Evolutionary conservation across 2,797 vertebrate genomes (phyloP), one percentile per base, ranked within the genome.

Genomic region (Brachyrhaphis roseni): DNA sequence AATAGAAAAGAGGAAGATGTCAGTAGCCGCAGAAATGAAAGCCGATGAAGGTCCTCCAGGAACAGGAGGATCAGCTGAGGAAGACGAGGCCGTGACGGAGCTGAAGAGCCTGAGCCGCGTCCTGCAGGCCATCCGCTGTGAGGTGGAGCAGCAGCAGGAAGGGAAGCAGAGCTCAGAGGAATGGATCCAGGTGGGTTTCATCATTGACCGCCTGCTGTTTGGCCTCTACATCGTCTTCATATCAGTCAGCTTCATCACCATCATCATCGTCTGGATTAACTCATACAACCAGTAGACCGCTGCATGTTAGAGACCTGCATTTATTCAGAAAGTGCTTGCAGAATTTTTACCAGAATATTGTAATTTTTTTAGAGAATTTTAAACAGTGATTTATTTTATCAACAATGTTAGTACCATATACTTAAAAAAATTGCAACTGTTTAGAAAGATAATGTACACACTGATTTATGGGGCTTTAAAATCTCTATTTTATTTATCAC

Each of bases 121-220:
- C 78, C 81, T 96, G 23, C 84, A 82, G 78, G 85, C 88, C 72
- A 88, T 96, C 72, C 95, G 89, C 39, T 66, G 77, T 5, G 88
- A 93, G 45, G 84, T 94, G 83, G 93, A 95, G 75, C 66, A 94
- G 76, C 78, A 94, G 70, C 74, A 87, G 34, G 80, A 66, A 1
- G 74, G 73, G 15, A 90, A 41, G 41, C 53, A 78, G 18, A 87
- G 64, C 75, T 82, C 90, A 0, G 84, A 95, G 78, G 94, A 96
- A 1, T 96, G 95, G 95, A 85, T 91, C 46, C 92, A 94, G 88
- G 92, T 96, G 82, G 95, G 91, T 82, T 92, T 92, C 81, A 86
- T 95, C 90, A 89, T 96, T 66, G 94, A 96, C 88, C 94, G 95
- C 74, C 86, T 94, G 88, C 94, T 96, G 74, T 96, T 96, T 68